Base-by-base conservation (phyloP, 2,797 vertebrate genomes). In the Liparis tanakae region DNA sequence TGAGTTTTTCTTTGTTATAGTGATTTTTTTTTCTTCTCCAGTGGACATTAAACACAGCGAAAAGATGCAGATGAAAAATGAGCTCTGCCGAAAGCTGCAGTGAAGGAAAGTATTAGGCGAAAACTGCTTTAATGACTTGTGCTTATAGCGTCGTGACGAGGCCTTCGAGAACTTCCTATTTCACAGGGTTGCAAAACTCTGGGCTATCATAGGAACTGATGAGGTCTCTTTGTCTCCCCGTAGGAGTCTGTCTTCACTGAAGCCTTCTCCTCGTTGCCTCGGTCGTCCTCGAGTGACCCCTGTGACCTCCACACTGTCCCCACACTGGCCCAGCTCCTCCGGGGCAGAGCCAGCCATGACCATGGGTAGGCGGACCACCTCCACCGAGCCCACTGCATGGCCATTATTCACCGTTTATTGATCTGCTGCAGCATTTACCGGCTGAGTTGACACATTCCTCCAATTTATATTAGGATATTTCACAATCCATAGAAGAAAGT, bases 301-400 rank as follows among this genome's bases (percentile, higher is more conserved):
- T 39, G 76, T 53, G 84, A 88, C 85, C 62, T 57, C 34, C 66
- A 70, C 6, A 7, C 68, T 34, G 85, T 94, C 74, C 91, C 92
- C 77, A 94, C 91, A 1, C 87, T 95, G 77, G 86, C 84, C 33
- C 90, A 93, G 81, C 85, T 93, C 78, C 92, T 94, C 67, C 51
- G 69, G 72, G 80, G 78, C 59, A 7, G 72, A 48, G 64, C 84
- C 67, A 22, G 70, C 62, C 83, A 78, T 46, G 85, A 92, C 50
- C 85, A 90, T 55, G 80, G 91, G 93, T 93, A 64, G 37, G 89
- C 74, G 6, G 20, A 54, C n/a, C 22, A 3, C 22, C 56, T 53
- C 6, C 1, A 14, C 39, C 12, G 17, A 44, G 36, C 20, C 54
- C 59, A 5, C 30, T 8, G 7, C 5, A 10, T 30, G 22, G 61